Conservation (phyloP, 2,113 vertebrate genomes). For the Lepisosteus osseus region DNA sequence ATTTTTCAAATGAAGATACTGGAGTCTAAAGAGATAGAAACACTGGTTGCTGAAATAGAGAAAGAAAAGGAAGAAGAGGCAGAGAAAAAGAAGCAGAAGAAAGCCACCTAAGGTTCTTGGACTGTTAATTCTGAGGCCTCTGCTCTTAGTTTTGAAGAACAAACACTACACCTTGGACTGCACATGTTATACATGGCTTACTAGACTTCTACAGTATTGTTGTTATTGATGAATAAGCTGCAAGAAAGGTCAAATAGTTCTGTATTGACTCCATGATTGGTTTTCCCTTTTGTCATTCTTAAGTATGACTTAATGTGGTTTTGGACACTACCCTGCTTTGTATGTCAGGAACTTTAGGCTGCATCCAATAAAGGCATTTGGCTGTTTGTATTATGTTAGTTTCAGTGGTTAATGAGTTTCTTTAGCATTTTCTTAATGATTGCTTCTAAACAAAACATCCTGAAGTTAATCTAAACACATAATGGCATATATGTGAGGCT, state of each 20-base stretch:
- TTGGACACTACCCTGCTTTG: conserved; percentile 14
- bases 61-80: conserved; percentile 73
- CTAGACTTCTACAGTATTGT: conserved; percentile 3
- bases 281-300: conserved; percentile 13
- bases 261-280: not conserved
- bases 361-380: conserved; percentile 10
- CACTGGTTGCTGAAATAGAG: conserved; percentile 67
- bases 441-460: too few species aligned
- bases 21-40: conserved; percentile 74
- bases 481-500: too few species aligned
- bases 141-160: conserved; percentile 39
- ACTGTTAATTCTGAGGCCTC: conserved; percentile 8
- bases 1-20: conserved; percentile 59
- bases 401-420: not conserved
- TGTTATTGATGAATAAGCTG: conserved; percentile 17
- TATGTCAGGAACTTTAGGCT: conserved; percentile 1
- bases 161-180: conserved; percentile 30
- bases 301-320: not conserved
- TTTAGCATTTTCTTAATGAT: too few species aligned
- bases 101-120: conserved; percentile 49
- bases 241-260: conserved; percentile 11
- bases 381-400: conserved; percentile 3
- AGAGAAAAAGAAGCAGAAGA: conserved; percentile 78
- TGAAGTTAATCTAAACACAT: too few species aligned
- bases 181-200: conserved; percentile 14